Conservation (phyloP, 2,797 vertebrate genomes). For the Cirrhinus molitorella region DNA sequence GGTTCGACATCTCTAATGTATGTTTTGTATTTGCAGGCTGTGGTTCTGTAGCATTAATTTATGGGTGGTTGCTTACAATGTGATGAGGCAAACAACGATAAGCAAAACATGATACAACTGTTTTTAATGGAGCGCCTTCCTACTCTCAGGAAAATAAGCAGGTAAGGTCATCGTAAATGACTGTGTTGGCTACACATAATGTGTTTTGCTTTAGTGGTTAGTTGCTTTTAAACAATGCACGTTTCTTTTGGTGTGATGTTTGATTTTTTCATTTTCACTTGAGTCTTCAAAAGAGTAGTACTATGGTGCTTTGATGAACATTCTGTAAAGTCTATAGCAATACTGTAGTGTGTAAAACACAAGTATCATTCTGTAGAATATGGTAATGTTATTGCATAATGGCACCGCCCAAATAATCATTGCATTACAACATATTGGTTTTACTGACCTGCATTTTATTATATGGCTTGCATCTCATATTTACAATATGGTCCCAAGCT, state of each 20-base stretch:
- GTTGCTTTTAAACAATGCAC: background rate
- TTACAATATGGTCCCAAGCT: conserved; percentile 92
- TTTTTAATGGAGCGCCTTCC: conserved; percentile 36
- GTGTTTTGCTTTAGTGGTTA: conserved; percentile 13
- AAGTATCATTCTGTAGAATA: background rate
- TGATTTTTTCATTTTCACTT: background rate
- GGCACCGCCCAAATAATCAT: background rate
- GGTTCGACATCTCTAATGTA: conserved; percentile 54
- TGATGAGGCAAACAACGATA: conserved; percentile 65
- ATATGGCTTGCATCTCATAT: conserved; percentile 90
- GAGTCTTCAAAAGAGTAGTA: no score
- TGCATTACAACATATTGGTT: conserved; percentile 3
- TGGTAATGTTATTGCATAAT: background rate
- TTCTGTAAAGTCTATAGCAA: background rate
- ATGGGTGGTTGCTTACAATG: conserved; percentile 58
- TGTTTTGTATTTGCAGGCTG: conserved; percentile 58
- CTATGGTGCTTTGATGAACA: background rate
- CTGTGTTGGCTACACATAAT: conserved; percentile 42
- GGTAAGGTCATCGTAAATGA: conserved; percentile 41
- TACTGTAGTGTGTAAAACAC: background rate
- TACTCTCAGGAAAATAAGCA: conserved; percentile 62
- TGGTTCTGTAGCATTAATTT: conserved; percentile 49
- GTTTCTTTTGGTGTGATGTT: background rate
- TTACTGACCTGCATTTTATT: conserved; percentile 93
- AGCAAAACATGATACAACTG: conserved; percentile 67